These are phyloP conservation scores for Marronus borbonicus DNA, from an alignment of 2,888 invertebrate genomes.

Conservation along the genomic window DNA sequence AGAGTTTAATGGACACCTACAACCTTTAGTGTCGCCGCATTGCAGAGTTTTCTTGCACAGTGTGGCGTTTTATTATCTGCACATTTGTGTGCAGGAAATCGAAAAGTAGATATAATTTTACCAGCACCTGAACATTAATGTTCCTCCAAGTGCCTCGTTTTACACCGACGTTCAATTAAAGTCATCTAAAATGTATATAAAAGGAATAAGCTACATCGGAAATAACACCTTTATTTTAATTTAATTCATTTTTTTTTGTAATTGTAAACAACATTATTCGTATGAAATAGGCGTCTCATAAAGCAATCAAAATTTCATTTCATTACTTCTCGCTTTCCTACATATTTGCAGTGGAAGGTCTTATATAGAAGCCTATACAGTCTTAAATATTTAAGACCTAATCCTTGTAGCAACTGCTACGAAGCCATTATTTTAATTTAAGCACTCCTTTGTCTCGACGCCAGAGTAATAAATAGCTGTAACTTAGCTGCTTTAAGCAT, in stretches of 20 bases:
- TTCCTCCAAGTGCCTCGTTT: background rate
- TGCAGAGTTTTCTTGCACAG: slow-evolving; percentile 37
- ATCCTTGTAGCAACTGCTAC: background rate
- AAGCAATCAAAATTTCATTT: background rate
- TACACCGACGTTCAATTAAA: too few relatives aligned
- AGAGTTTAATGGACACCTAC: slow-evolving; percentile 39
- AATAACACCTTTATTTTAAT: too few relatives aligned
- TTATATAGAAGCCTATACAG: too few relatives aligned
- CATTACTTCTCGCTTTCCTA: too few relatives aligned
- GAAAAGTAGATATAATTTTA: slow-evolving; percentile 7
- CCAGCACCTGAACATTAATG: background rate
- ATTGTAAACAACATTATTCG: too few relatives aligned
- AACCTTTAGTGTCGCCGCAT: slow-evolving; percentile 39
- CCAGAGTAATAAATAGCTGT: slow-evolving; percentile 25
- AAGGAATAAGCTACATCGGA: too few relatives aligned
- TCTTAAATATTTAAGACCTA: background rate
- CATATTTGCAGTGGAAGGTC: too few relatives aligned
- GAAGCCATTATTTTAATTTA: slow-evolving; percentile 17
- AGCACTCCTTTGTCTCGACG: background rate
- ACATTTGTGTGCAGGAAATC: slow-evolving; percentile 20
- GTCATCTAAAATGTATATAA: too few relatives aligned
- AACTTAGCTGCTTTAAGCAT: slow-evolving; percentile 25
- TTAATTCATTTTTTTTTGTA: too few relatives aligned
- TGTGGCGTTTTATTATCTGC: slow-evolving; percentile 29
- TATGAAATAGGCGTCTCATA: background rate